These are phyloP conservation scores for Gryllus longicercus DNA, from an alignment of 2,888 invertebrate genomes.

Conservation along the genomic window DNA sequence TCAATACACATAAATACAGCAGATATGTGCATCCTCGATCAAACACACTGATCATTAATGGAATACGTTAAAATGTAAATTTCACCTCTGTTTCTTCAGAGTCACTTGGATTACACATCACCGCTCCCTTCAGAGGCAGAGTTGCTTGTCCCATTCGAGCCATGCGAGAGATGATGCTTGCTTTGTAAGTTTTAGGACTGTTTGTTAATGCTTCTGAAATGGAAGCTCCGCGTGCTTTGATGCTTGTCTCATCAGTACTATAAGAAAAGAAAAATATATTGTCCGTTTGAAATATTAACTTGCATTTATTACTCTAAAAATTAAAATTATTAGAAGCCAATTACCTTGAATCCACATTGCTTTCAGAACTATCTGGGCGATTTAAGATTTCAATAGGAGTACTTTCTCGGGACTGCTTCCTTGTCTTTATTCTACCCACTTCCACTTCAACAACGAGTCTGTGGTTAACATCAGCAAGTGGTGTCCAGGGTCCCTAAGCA, in stretches of 20 bases:
- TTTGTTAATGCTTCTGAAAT: conserved; percentile 38
- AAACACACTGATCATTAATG: no score
- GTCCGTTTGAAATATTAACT: no score
- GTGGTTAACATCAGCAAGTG: conserved; percentile 27
- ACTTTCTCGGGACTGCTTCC: conserved; percentile 22
- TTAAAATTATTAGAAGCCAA: no score
- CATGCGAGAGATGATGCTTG: conserved; percentile 54
- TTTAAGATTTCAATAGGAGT: background rate
- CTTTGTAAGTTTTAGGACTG: conserved; percentile 43
- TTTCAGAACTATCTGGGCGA: conserved; percentile 34
- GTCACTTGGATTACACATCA: conserved; percentile 46
- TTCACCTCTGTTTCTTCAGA: conserved; percentile 50
- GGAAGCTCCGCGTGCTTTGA: conserved; percentile 34
- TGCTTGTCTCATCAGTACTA: conserved; percentile 36
- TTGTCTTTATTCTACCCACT: conserved; percentile 29
- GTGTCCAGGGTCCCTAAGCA: conserved; percentile 34
- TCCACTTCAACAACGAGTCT: conserved; percentile 31
- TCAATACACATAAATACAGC: no score
- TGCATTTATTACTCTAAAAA: no score
- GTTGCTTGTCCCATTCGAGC: conserved; percentile 58
- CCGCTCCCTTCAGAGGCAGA: conserved; percentile 44
- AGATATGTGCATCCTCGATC: no score
- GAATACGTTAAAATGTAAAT: background rate
- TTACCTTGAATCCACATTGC: conserved; percentile 35
- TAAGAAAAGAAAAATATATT: background rate